These are phyloP conservation scores for Hemicrepidius hirtus DNA, from an alignment of 2,888 invertebrate genomes.

Conservation along the genomic window DNA sequence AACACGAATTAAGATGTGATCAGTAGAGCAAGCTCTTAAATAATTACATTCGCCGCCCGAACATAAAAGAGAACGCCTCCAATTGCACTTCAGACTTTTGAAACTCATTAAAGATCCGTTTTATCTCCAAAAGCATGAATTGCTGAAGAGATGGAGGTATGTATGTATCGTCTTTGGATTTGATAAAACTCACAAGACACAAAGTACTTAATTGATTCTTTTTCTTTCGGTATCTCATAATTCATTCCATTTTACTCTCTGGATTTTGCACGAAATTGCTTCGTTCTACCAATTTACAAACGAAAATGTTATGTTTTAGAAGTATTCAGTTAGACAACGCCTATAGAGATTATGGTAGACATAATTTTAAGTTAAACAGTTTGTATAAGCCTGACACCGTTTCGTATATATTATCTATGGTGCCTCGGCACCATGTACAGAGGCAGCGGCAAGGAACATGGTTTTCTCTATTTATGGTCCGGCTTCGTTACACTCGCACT, in stretches of 20 bases:
- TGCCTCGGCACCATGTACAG: too few species aligned
- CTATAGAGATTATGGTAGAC: too few species aligned
- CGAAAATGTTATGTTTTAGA: too few species aligned
- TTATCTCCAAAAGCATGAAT: constrained; percentile 41
- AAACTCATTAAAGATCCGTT: constrained; percentile 50
- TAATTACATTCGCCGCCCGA: constrained; percentile 42
- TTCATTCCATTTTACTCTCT: constrained; percentile 7
- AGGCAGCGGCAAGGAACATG: too few species aligned
- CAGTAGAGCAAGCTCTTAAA: constrained; percentile 43
- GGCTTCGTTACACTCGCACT: too few species aligned
- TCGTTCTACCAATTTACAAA: too few species aligned
- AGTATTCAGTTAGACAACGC: too few species aligned
- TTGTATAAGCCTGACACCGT: too few species aligned
- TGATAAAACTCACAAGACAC: constrained; percentile 20
- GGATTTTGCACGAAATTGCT: background rate
- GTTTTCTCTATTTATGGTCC: too few species aligned
- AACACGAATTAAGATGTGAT: constrained; percentile 43
- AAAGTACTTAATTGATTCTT: constrained; percentile 22
- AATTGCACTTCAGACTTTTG: constrained; percentile 46
- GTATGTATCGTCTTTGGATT: constrained; percentile 25
- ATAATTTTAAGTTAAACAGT: too few species aligned
- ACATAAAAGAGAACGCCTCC: constrained; percentile 42
- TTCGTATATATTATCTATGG: too few species aligned
- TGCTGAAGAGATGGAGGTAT: constrained; percentile 17
- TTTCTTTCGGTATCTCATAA: constrained; percentile 19